Evolutionary conservation across 2,888 invertebrate species (phyloP), one percentile per base, ranked within the genome.

Genomic region (Noctua comes): DNA sequence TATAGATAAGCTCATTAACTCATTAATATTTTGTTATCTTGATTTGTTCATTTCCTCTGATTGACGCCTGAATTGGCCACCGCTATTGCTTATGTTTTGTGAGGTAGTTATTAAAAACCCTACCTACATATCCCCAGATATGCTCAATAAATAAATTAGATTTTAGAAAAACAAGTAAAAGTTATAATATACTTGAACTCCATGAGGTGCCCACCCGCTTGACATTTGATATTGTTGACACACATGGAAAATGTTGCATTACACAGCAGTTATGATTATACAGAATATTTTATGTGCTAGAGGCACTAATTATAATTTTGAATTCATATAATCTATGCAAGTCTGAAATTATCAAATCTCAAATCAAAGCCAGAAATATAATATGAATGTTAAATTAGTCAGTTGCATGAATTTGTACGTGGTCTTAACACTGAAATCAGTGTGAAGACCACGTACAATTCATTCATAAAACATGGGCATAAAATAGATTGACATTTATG

Each of bases 181-280:
- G 24, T 78, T 69, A 31, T 43, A 64, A 31, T 31, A 48, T 66
- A 57, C 31, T 57, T 66, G 40, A 66, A 7, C n/a, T 57, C 27
- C 27, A 48, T 10, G 21, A 48, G 27, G 70, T 78, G 69, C 43
- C 10, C 51, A 2, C 40, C 7, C 46, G 65, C 71, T 57, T 66
- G 71, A 66, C 54, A 79, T 79, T 54, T 71, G 5, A 40, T 40
- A 57, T 79, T 36, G 57, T 48, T 24, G 40, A 21, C 31, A 43
- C 43, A 10, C 51, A 62, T 51, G 57, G 27, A 71, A 65, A 71
- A 64, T 43, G 24, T 66, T 48, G 46, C 24, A 57, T 31, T 66
- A 31, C 27, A 64, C 24, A 43, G 31, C 31, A 24, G 2, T 18
- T 36, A 8, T 51, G 16, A 68, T n/a, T 59, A 31, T 46, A 27